A percentile compares a stretch with the other conserved stretches of the same genome.
Conservation (phyloP, 2,888 invertebrate species). For the Phaonia tiefii region DNA sequence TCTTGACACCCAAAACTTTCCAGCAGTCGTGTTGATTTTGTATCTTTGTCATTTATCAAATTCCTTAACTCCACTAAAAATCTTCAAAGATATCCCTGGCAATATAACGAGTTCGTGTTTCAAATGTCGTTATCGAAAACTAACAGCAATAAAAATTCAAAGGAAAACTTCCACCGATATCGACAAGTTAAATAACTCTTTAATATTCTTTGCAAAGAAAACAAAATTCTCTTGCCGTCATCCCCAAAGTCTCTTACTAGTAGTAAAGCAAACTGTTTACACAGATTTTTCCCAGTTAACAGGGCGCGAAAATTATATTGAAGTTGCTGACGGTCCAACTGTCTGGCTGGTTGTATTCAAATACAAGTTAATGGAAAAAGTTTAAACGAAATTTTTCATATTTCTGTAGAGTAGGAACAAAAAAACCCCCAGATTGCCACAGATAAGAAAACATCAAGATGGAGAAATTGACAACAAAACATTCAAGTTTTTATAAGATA, state of each 20-base stretch:
- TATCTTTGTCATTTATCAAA: too few species aligned
- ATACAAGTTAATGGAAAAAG: slow-evolving; percentile 65
- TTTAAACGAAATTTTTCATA: slow-evolving; percentile 67
- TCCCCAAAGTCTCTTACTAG: too few species aligned
- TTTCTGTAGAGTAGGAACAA: too few species aligned
- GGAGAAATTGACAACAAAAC: slow-evolving; percentile 5
- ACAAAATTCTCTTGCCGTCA: background rate
- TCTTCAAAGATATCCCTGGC: too few species aligned
- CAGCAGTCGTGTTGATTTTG: too few species aligned
- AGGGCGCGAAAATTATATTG: background rate
- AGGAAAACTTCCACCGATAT: background rate
- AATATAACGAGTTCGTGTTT: background rate
- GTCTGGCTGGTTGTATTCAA: slow-evolving; percentile 58
- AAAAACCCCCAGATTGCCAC: background rate
- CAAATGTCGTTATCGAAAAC: slow-evolving; percentile 35
- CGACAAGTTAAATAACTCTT: slow-evolving; percentile 49
- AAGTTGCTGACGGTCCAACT: background rate
- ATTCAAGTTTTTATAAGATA: background rate
- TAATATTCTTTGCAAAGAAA: slow-evolving; percentile 47
- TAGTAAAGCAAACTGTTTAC: too few species aligned
- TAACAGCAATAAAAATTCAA: slow-evolving; percentile 19
- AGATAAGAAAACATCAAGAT: slow-evolving; percentile 16
- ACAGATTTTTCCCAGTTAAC: slow-evolving; percentile 16
- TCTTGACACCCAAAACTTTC: too few species aligned
- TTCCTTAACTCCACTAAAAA: too few species aligned